phyloP scores from a whole-genome alignment of 2,113 vertebrate genomes.

The Spheniscus mendiculus region DNA sequence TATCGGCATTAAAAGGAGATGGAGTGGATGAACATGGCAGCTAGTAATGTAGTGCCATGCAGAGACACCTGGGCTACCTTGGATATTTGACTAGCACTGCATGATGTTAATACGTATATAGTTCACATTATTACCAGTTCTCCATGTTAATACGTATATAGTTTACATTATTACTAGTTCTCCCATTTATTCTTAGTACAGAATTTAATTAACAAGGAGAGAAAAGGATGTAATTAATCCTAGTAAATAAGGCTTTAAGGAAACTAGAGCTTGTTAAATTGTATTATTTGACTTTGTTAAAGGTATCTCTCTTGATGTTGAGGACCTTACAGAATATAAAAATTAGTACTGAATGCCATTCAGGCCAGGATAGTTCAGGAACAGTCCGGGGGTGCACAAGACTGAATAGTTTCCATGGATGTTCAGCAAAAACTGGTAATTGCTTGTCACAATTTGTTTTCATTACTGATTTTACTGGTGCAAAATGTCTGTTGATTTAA shows the following conservation, averaged over 20 bases:
- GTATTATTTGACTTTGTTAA: neutral
- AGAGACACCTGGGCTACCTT: neutral
- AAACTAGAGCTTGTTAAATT: neutral
- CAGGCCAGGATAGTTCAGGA: neutral
- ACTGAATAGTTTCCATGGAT: neutral
- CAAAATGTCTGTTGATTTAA: neutral
- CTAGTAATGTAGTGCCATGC: neutral
- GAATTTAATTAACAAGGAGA: neutral
- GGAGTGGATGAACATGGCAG: neutral
- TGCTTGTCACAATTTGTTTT: neutral
- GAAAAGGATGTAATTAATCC: neutral
- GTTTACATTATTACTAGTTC: neutral
- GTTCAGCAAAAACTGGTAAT: neutral
- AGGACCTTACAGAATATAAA: neutral
- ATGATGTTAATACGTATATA: fast-evolving
- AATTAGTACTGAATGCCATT: neutral
- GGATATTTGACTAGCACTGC: neutral
- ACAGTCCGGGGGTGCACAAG: neutral
- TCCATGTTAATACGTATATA: neutral
- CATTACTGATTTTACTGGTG: neutral
- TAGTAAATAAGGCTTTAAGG: neutral
- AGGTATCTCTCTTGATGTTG: neutral
- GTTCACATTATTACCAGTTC: neutral
- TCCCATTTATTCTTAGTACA: neutral
- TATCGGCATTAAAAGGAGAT: neutral